A percentile compares a stretch with the other conserved stretches of the same genome.
Evolutionary conservation across 2,113 vertebrate genomes (phyloP).

Genomic region (Neopipo cinnamomea): DNA sequence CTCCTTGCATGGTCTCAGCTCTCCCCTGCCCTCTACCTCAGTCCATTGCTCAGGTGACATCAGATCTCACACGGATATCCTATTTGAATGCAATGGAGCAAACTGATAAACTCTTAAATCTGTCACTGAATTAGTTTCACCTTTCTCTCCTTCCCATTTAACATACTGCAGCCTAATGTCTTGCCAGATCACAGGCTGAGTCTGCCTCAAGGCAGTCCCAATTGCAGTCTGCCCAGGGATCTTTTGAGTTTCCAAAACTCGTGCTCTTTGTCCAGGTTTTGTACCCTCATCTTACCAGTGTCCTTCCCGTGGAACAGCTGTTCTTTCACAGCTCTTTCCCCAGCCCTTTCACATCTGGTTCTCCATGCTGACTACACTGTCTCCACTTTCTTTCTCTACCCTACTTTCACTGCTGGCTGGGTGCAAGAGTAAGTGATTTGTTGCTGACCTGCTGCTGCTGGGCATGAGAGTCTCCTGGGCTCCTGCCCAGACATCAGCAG

Average conservation of each 20-base stretch:
- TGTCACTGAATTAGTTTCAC: neutral
- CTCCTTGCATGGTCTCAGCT: neutral
- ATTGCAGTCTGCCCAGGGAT: neutral
- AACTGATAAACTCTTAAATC: neutral
- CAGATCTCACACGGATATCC: neutral
- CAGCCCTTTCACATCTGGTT: neutral
- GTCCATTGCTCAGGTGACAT: neutral
- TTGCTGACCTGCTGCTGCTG: neutral
- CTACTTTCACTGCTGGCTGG: neutral
- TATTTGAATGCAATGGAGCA: neutral
- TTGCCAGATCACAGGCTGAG: neutral
- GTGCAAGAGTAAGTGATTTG: neutral
- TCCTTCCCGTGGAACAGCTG: neutral
- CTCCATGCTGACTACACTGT: neutral
- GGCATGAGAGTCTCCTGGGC: fast-evolving
- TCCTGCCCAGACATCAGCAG: neutral
- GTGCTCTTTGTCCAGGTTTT: neutral
- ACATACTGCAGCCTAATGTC: neutral
- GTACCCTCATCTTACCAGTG: fast-evolving
- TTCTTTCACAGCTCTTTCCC: neutral
- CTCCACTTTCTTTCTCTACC: neutral
- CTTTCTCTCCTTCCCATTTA: neutral
- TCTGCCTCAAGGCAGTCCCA: neutral
- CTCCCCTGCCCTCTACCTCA: neutral
- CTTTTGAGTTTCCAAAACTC: neutral